These are phyloP conservation scores for Blennius ocellaris DNA, from an alignment of 2,113 vertebrate species.

Conservation along the genomic window DNA sequence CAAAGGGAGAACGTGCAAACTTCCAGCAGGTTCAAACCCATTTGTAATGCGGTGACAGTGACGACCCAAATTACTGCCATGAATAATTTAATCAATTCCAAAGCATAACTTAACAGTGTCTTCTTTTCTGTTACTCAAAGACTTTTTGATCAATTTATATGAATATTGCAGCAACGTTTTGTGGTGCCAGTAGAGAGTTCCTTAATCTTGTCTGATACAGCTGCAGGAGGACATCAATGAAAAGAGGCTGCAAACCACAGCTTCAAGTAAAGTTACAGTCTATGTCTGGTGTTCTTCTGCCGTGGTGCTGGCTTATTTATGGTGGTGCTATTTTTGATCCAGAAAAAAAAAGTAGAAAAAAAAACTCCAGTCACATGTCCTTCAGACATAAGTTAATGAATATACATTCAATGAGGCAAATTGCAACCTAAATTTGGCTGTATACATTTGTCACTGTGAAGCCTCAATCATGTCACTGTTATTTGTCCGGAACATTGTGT, in stretches of 20 bases:
- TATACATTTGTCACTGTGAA: conserved; percentile 25
- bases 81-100: too few species aligned
- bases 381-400: conserved; percentile 2
- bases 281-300: too few species aligned
- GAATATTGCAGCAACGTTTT: neutral
- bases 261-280: neutral
- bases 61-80: too few species aligned
- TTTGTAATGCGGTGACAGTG: too few species aligned
- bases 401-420: conserved; percentile 28
- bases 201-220: neutral
- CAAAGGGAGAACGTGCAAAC: too few species aligned
- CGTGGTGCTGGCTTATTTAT: neutral
- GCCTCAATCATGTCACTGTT: conserved; percentile 15
- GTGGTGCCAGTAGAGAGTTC: neutral
- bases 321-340: neutral
- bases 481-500: conserved; percentile 29
- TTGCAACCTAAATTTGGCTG: conserved; percentile 13
- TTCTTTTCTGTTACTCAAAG: too few species aligned
- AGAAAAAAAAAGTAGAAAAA: neutral
- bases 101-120: too few species aligned
- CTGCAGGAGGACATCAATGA: neutral
- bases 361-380: neutral
- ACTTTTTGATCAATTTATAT: neutral
- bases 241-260: neutral
- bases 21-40: too few species aligned